Conservation (phyloP, 2,888 invertebrate genomes). For the Hyles lineata region DNA sequence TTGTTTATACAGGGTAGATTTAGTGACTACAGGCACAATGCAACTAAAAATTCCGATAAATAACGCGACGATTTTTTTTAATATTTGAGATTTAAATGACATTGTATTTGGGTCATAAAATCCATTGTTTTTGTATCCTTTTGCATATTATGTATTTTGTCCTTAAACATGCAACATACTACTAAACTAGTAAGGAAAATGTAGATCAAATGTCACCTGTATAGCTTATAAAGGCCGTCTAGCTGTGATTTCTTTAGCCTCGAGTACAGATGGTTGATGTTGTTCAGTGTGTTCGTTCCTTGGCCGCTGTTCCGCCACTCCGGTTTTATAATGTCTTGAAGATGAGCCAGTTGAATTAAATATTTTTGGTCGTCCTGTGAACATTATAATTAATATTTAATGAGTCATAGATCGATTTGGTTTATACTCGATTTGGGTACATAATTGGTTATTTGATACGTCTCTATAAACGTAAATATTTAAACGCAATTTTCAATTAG, state of each 20-base stretch:
- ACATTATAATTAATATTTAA: slow-evolving; percentile 6
- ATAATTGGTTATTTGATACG: too few species aligned
- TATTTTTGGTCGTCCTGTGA: slow-evolving; percentile 92
- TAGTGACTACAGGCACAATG: too few species aligned
- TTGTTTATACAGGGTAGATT: too few species aligned
- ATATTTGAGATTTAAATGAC: too few species aligned
- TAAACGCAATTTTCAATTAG: too few species aligned
- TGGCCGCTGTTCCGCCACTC: slow-evolving; percentile 94
- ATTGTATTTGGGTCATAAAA: too few species aligned
- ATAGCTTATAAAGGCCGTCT: slow-evolving; percentile 91
- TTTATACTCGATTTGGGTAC: too few species aligned
- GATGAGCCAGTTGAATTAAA: slow-evolving; percentile 90
- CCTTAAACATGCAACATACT: neutral
- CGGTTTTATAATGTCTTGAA: slow-evolving; percentile 90
- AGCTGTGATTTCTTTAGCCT: slow-evolving; percentile 90
- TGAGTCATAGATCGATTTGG: too few species aligned
- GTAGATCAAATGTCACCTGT: slow-evolving; percentile 81
- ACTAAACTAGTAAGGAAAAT: neutral
- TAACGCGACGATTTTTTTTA: too few species aligned
- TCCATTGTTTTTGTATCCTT: too few species aligned
- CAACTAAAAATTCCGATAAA: too few species aligned
- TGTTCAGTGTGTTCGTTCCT: slow-evolving; percentile 89
- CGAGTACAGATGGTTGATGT: slow-evolving; percentile 90
- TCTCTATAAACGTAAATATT: neutral
- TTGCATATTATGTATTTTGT: neutral